Percentiles rank a stretch among this genome's conserved stretches.
These are phyloP conservation scores for Bufo gargarizans DNA, from an alignment of 2,113 vertebrate species.

Conservation along the genomic window DNA sequence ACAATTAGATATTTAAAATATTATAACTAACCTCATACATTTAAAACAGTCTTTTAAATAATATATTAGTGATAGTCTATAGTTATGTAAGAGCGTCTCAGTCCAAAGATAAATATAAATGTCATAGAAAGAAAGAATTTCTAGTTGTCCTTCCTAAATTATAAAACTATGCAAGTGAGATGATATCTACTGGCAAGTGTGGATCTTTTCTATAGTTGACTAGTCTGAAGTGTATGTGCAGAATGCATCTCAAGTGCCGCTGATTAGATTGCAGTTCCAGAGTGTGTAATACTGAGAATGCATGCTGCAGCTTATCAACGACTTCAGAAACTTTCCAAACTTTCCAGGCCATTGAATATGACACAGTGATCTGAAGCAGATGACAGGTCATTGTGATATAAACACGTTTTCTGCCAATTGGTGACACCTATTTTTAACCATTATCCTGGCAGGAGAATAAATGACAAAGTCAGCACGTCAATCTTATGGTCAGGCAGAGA, in stretches of 20 bases:
- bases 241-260: conserved; percentile 66
- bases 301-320: conserved; percentile 66
- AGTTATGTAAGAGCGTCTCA: background rate
- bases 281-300: conserved; percentile 70
- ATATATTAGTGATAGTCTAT: background rate
- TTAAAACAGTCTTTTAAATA: too few species aligned
- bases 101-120: background rate
- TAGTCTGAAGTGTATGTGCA: conserved; percentile 63
- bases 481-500: too few species aligned
- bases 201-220: conserved; percentile 5
- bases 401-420: conserved; percentile 62
- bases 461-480: too few species aligned
- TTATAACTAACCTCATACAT: too few species aligned
- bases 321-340: conserved; percentile 69
- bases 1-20: too few species aligned
- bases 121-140: background rate
- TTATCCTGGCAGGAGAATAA: background rate
- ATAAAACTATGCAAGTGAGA: conserved; percentile 15
- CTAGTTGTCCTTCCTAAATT: background rate
- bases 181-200: conserved; percentile 29
- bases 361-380: conserved; percentile 69
- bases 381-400: conserved; percentile 66
- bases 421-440: conserved; percentile 55
- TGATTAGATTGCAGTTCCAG: conserved; percentile 70
- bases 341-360: conserved; percentile 62